These are phyloP conservation scores for Halictus ligatus DNA, from an alignment of 2,888 invertebrate species.

Conservation along the genomic window DNA sequence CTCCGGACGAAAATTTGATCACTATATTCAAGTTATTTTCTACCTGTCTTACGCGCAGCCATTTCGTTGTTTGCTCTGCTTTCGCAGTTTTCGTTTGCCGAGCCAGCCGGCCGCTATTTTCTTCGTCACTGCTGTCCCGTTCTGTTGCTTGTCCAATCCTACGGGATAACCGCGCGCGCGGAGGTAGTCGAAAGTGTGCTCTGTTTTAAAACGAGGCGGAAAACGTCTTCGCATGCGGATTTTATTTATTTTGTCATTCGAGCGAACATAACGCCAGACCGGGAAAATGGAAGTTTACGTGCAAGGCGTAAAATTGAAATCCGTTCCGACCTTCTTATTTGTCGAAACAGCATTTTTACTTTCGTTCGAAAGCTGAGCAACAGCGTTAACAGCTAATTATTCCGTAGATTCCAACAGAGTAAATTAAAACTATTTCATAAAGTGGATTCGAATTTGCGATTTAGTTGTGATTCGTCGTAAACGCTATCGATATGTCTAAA, in stretches of 20 bases:
- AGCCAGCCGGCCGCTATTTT: conserved; percentile 19
- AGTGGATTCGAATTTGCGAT: no score
- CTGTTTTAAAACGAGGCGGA: conserved; percentile 41
- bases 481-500: no score
- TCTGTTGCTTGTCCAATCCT: conserved; percentile 40
- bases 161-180: conserved; percentile 29
- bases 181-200: conserved; percentile 13
- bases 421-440: no score
- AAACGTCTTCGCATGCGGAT: conserved; percentile 29
- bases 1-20: neutral
- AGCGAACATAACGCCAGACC: conserved; percentile 14
- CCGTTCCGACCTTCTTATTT: neutral
- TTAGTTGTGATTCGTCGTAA: no score
- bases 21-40: neutral
- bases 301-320: neutral
- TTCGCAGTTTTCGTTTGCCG: conserved; percentile 32
- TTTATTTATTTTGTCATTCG: conserved; percentile 39
- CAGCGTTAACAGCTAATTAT: neutral
- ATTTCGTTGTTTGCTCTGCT: conserved; percentile 12
- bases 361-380: neutral
- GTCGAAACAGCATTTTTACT: neutral
- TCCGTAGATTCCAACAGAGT: neutral
- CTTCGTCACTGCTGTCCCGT: conserved; percentile 25
- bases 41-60: neutral
- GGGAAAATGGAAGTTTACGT: conserved; percentile 35